Percentiles rank a stretch among this genome's conserved stretches.
Conservation (phyloP, 2,888 invertebrate genomes). For the Fissipunctia ypsillon region DNA sequence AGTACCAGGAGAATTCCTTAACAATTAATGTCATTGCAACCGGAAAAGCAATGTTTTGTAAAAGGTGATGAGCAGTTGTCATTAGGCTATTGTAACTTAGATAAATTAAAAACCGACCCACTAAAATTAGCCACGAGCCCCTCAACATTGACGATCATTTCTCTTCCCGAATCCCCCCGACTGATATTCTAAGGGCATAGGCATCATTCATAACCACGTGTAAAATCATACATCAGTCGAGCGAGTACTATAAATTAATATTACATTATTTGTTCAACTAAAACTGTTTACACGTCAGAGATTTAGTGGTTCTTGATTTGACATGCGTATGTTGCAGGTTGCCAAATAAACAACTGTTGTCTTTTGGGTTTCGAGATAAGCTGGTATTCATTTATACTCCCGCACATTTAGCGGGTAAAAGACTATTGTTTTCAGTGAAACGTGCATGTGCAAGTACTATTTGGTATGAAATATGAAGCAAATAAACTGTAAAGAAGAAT, state of each 20-base stretch:
- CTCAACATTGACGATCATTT: too few relatives aligned
- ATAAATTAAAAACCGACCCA: too few relatives aligned
- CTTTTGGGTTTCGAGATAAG: not conserved
- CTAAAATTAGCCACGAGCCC: too few relatives aligned
- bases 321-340: conserved; percentile 34
- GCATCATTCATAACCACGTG: conserved; percentile 21
- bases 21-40: too few relatives aligned
- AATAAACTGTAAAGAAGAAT: not conserved
- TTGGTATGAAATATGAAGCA: not conserved
- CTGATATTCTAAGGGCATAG: conserved; percentile 26
- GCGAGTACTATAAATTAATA: conserved; percentile 44
- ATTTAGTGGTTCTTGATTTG: conserved; percentile 48
- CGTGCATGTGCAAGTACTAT: not conserved
- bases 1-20: too few relatives aligned
- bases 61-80: too few relatives aligned
- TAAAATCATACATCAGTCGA: conserved; percentile 8
- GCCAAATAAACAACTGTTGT: conserved; percentile 46
- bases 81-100: too few relatives aligned
- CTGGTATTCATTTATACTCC: not conserved
- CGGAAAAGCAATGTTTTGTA: too few relatives aligned
- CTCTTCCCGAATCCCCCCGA: too few relatives aligned
- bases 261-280: conserved; percentile 53
- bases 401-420: not conserved
- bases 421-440: not conserved
- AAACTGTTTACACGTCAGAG: conserved; percentile 49